Evolutionary conservation across 2,797 vertebrate genomes (phyloP), one percentile per base, ranked within the genome.

Genomic region (Anisognathus igniventris): DNA sequence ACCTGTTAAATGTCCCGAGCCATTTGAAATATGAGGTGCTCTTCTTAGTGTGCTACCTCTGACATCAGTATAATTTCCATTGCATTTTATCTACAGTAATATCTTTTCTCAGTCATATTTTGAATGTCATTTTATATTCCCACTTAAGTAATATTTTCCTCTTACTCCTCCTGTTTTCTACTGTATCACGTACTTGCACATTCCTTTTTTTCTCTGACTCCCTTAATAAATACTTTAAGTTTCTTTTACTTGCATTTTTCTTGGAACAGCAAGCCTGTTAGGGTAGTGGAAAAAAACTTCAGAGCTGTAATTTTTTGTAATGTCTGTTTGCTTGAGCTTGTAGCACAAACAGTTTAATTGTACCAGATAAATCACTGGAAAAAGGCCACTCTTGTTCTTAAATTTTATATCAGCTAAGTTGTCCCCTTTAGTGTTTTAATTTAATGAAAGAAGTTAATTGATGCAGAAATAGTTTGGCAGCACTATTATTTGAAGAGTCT

Each of bases 361-460:
- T 56, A 56, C 28, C 37, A 45, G 80, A 94, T 92, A 89, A 84
- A 81, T 91, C 65, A 89, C n/a, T 50, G 28, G 57, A 18, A 85
- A 97, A 95, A 89, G 28, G 14, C 68, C 65, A 56, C 60, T 86
- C 51, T 70, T 21, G 7, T 93, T 74, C 68, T 86, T 64, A 77
- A 45, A 82, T 92, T 91, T 96, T 86, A 31, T 64, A 80, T 86
- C 48, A 82, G 66, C 62, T 86, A 90, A 91, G 56, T 84, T 85
- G 80, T 88, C 80, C 71, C 68, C 76, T 85, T 90, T 64, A 56
- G 95, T 86, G 48, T 68, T 96, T 95, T 95, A 94, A 93, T 93
- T 96, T 95, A 96, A 84, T 91, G 76, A 81, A 96, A 67, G 17
- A 56, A 66, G 37, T 95, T 94, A 97, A 91, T 96, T 97, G 68